phyloP scores from a whole-genome alignment of 2,113 vertebrate species.

The Sciurus niger region DNA sequence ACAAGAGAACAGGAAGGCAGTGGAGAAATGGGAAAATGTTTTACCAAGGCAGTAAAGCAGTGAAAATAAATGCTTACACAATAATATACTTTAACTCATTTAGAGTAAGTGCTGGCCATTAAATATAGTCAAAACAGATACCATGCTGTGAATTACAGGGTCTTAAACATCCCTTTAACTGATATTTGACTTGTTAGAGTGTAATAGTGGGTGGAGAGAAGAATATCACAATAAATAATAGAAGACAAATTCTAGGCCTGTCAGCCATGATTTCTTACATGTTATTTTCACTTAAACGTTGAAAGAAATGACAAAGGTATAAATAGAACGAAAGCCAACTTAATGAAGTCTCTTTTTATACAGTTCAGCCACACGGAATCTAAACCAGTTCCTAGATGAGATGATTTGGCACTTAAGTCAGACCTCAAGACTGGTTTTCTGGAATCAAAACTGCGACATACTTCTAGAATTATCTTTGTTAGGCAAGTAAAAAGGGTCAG shows the following conservation, averaged over 20 bases:
- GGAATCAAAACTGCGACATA: neutral
- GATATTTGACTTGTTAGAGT: conserved; percentile 71
- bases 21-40: conserved; percentile 51
- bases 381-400: conserved; percentile 46
- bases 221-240: conserved; percentile 75
- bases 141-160: conserved; percentile 65
- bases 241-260: conserved; percentile 77
- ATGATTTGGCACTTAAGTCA: neutral
- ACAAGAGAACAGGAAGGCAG: conserved; percentile 42
- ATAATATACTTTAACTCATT: conserved; percentile 80
- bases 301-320: conserved; percentile 72
- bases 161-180: conserved; percentile 67
- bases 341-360: conserved; percentile 73
- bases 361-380: conserved; percentile 43
- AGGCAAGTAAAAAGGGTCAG: neutral
- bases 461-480: neutral
- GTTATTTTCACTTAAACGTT: conserved; percentile 79
- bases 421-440: neutral
- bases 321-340: conserved; percentile 61
- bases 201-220: conserved; percentile 71
- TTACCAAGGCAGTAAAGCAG: conserved; percentile 68
- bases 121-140: conserved; percentile 78
- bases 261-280: conserved; percentile 73
- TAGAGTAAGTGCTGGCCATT: conserved; percentile 74
- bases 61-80: conserved; percentile 78